Percentiles rank a stretch among this genome's conserved stretches.
Evolutionary conservation across 2,113 vertebrate species (phyloP).

Genomic region (Hemichromis elongatus): DNA sequence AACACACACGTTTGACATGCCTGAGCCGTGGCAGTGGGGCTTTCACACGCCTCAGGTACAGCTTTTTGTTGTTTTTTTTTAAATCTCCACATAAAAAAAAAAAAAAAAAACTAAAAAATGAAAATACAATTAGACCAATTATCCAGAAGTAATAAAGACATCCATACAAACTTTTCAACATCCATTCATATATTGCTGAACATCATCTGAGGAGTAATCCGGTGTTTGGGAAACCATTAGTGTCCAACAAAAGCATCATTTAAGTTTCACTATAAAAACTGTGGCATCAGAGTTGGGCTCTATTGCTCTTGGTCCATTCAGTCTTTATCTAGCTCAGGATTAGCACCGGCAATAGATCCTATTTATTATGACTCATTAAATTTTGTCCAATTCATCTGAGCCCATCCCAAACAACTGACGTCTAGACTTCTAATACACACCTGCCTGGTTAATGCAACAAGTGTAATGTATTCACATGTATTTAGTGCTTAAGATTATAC

Average conservation of each 20-base stretch:
- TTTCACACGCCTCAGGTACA: fast-evolving
- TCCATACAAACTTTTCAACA: not conserved
- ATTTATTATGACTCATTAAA: fast-evolving
- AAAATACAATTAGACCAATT: not conserved
- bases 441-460: not conserved
- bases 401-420: not conserved
- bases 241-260: fast-evolving
- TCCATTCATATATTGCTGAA: not conserved
- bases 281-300: not conserved
- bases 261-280: not conserved
- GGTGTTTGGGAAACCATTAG: fast-evolving
- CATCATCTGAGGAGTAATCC: not conserved
- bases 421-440: not conserved
- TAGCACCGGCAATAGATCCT: not conserved
- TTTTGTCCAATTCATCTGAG: not conserved
- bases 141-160: not conserved
- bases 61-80: not conserved
- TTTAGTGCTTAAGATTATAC: not conserved
- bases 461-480: fast-evolving
- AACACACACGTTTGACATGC: not conserved
- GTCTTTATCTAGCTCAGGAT: not conserved
- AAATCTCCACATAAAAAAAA: not conserved
- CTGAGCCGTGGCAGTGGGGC: fast-evolving
- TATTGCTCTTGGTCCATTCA: not conserved
- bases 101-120: not conserved